Conservation (phyloP, 1,140 invertebrate genomes). For the Hylaeus anthracinus region DNA sequence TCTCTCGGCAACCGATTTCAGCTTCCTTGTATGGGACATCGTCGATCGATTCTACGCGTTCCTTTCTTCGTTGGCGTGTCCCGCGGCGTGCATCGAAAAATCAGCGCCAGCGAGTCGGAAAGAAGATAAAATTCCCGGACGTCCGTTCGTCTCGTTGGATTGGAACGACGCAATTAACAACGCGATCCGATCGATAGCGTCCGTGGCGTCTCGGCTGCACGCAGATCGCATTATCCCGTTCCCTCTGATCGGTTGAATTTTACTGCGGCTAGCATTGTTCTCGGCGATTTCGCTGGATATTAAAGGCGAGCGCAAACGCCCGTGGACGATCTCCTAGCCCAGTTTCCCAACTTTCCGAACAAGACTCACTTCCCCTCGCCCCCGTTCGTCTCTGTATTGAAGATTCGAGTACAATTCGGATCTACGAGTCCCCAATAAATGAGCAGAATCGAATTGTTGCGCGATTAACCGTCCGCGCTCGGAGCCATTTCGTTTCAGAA, state of each 20-base stretch:
- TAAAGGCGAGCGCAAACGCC: background rate
- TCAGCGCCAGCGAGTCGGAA: slow-evolving; percentile 25
- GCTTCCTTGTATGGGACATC: too few relatives aligned
- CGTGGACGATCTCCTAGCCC: background rate
- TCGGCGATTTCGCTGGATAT: background rate
- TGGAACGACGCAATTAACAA: slow-evolving; percentile 37
- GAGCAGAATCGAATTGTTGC: slow-evolving; percentile 7
- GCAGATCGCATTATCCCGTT: slow-evolving; percentile 15
- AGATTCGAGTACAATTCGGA: slow-evolving; percentile 18
- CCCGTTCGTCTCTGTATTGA: background rate
- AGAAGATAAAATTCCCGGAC: slow-evolving; percentile 21
- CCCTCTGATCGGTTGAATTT: slow-evolving; percentile 36
- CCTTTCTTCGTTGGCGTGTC: too few relatives aligned
- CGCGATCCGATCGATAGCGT: slow-evolving; percentile 30
- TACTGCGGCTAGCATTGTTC: background rate
- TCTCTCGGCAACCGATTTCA: too few relatives aligned
- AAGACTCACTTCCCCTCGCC: background rate
- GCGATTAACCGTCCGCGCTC: background rate
- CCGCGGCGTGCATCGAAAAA: background rate
- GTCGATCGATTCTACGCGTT: background rate
- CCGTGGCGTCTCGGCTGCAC: background rate
- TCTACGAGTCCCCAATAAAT: slow-evolving; percentile 8
- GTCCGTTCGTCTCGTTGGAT: slow-evolving; percentile 39
- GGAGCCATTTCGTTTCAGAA: too few relatives aligned
- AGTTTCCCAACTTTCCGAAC: slow-evolving; percentile 2